phyloP scores from a whole-genome alignment of 2,888 invertebrate species.

The Leucophora obtusa region DNA sequence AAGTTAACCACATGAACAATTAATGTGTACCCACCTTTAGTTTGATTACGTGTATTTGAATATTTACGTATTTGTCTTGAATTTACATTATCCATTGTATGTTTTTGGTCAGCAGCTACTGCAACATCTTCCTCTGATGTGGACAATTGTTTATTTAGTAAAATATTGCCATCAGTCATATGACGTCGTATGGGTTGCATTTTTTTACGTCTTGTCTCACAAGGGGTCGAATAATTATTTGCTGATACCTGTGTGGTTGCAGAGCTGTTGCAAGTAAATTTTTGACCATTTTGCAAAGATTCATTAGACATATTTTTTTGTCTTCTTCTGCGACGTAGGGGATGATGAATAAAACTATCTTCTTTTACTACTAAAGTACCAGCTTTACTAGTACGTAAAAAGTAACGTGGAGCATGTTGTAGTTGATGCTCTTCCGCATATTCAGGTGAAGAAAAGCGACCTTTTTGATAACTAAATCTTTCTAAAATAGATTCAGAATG shows the following conservation, averaged over 20 bases:
- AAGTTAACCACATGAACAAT: not conserved
- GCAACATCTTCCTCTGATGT: conserved; percentile 59
- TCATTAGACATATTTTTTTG: conserved; percentile 64
- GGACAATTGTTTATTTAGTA: conserved; percentile 55
- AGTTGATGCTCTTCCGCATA: conserved; percentile 68
- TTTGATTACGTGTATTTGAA: conserved; percentile 9
- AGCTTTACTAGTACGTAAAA: conserved; percentile 80
- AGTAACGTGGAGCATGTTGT: conserved; percentile 76
- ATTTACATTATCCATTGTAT: conserved; percentile 11
- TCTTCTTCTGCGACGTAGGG: conserved; percentile 72
- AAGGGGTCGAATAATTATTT: conserved; percentile 23
- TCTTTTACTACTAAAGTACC: conserved; percentile 80
- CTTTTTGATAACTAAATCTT: conserved; percentile 75
- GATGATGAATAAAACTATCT: conserved; percentile 77
- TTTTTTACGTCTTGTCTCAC: conserved; percentile 49
- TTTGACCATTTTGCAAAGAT: conserved; percentile 12
- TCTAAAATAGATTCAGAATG: conserved; percentile 75
- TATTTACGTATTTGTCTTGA: conserved; percentile 35
- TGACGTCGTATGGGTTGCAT: conserved; percentile 63
- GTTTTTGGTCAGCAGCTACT: not conserved
- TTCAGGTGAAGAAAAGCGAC: conserved; percentile 76
- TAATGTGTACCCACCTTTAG: conserved; percentile 34
- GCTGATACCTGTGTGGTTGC: not conserved
- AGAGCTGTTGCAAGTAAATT: not conserved
- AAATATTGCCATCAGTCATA: conserved; percentile 66